Conservation (phyloP, 2,888 invertebrate genomes). For the Oxyteleia sp. region DNA sequence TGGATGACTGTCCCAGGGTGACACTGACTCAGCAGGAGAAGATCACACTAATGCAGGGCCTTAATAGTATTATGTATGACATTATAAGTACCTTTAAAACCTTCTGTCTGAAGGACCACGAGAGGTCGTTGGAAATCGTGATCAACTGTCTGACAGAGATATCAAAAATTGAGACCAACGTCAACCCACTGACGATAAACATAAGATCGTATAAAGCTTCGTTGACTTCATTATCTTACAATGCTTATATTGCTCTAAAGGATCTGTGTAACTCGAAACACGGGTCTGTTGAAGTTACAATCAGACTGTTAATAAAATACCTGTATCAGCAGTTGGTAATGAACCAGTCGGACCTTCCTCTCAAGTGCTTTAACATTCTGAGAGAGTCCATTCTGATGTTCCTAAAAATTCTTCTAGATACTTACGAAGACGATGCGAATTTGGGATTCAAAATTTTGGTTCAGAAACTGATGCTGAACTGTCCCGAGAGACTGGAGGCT, state of each 20-base stretch:
- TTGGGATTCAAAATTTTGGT: constrained; percentile 80
- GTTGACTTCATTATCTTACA: constrained; percentile 81
- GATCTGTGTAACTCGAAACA: constrained; percentile 87
- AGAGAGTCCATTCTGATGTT: constrained; percentile 82
- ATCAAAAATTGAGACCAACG: too few species aligned
- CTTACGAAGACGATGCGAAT: constrained; percentile 76
- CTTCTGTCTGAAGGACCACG: too few species aligned
- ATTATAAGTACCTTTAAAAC: too few species aligned
- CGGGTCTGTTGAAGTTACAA: constrained; percentile 85
- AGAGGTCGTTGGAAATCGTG: too few species aligned
- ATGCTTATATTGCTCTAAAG: constrained; percentile 85
- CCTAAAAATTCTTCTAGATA: constrained; percentile 76
- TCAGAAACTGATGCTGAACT: constrained; percentile 82
- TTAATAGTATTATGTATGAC: too few species aligned
- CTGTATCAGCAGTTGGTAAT: constrained; percentile 84
- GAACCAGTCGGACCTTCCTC: constrained; percentile 75
- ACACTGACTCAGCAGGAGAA: too few species aligned
- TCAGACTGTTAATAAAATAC: constrained; percentile 86
- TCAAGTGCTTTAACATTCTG: constrained; percentile 75
- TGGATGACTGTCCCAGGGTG: too few species aligned
- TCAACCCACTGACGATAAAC: constrained; percentile 73
- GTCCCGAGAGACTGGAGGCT: constrained; percentile 83
- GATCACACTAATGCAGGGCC: too few species aligned
- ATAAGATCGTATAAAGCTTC: constrained; percentile 69
- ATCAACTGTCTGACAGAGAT: too few species aligned